A percentile compares a stretch with the other conserved stretches of the same genome.
Conservation (phyloP, 2,888 invertebrate genomes). For the Brenthis hecate region DNA sequence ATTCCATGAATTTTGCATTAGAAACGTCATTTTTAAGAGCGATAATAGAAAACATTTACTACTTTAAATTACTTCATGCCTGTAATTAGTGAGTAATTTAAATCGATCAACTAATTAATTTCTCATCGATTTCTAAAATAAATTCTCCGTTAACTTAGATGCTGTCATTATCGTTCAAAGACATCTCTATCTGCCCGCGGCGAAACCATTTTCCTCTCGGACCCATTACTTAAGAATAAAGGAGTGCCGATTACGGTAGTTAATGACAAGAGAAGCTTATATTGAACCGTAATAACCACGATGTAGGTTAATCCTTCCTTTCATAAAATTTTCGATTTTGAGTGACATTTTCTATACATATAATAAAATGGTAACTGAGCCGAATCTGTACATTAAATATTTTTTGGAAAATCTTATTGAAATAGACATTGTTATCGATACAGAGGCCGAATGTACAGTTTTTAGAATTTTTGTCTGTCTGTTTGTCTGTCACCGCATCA, state of each 20-base stretch:
- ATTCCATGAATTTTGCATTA: too few relatives aligned
- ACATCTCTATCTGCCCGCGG: slow-evolving; percentile 56
- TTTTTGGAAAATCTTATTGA: too few relatives aligned
- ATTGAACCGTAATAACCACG: slow-evolving; percentile 20
- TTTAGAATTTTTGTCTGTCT: too few relatives aligned
- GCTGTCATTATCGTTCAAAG: slow-evolving; percentile 46
- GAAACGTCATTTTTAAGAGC: too few relatives aligned
- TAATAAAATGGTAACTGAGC: not conserved
- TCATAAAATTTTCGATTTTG: not conserved
- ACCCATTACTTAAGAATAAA: slow-evolving; percentile 59
- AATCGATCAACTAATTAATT: slow-evolving; percentile 10
- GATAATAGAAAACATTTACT: too few relatives aligned
- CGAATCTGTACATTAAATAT: too few relatives aligned
- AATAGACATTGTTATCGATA: too few relatives aligned
- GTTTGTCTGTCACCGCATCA: too few relatives aligned
- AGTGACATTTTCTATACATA: not conserved
- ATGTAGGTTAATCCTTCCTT: slow-evolving; percentile 18
- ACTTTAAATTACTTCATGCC: too few relatives aligned
- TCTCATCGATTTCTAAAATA: slow-evolving; percentile 24
- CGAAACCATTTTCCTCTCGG: slow-evolving; percentile 59
- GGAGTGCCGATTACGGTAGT: slow-evolving; percentile 58
- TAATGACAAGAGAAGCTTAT: slow-evolving; percentile 51
- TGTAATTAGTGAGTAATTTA: too few relatives aligned
- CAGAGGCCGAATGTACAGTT: too few relatives aligned
- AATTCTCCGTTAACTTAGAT: slow-evolving; percentile 29